Conservation (phyloP, 2,888 invertebrate species). For the Elegia similella region DNA sequence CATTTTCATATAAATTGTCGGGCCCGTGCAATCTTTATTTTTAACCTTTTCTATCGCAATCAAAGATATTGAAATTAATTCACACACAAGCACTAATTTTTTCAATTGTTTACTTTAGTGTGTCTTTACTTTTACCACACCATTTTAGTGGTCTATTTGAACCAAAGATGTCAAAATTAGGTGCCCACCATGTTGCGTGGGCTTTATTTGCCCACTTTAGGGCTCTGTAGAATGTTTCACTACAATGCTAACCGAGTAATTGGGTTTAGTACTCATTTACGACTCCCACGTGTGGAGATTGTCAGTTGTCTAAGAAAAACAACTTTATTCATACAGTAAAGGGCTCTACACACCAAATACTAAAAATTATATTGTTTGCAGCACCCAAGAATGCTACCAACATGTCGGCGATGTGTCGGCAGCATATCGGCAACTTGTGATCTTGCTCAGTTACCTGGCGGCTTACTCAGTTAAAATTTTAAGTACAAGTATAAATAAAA, state of each 20-base stretch:
- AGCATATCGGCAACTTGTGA: too few species aligned
- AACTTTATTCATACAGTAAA: conserved; percentile 9
- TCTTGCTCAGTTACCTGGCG: too few species aligned
- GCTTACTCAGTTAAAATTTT: too few species aligned
- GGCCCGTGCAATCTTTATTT: too few species aligned
- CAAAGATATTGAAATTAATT: background rate
- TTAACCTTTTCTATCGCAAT: background rate
- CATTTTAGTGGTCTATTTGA: conserved; percentile 6
- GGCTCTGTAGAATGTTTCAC: conserved; percentile 13
- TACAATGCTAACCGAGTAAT: conserved; percentile 7
- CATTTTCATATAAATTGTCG: too few species aligned
- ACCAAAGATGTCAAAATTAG: conserved; percentile 3
- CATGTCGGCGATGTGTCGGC: too few species aligned
- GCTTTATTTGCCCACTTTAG: conserved; percentile 6
- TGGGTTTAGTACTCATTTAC: conserved; percentile 11
- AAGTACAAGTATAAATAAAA: too few species aligned
- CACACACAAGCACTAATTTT: conserved; percentile 4
- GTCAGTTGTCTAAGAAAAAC: conserved; percentile 5
- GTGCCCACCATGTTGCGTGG: conserved; percentile 6
- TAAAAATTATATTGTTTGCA: too few species aligned
- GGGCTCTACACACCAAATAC: too few species aligned
- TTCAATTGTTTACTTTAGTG: conserved; percentile 2
- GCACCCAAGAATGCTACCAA: too few species aligned
- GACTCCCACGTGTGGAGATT: background rate
- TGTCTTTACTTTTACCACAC: conserved; percentile 9